phyloP scores from a whole-genome alignment of 64 coral and sea anemone species.

The Pachyseris speciosa region DNA sequence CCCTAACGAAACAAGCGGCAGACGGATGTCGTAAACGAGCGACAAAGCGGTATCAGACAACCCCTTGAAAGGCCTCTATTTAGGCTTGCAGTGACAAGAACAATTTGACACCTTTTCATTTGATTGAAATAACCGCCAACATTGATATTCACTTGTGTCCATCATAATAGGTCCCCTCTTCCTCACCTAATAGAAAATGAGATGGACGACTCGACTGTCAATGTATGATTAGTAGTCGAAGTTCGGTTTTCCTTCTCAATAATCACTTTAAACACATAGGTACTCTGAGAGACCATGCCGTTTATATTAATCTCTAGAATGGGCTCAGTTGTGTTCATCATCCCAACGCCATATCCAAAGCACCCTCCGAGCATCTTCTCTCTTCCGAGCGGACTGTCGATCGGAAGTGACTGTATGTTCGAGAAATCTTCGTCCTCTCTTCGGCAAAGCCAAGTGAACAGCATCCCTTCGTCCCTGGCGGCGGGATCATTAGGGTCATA shows the following conservation, averaged over 20 bases:
- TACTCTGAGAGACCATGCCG: slow-evolving; percentile 38
- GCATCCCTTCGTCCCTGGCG: slow-evolving; percentile 34
- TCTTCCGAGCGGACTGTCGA: slow-evolving; percentile 14
- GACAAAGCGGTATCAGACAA: no score
- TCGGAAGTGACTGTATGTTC: slow-evolving; percentile 53
- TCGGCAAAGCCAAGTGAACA: slow-evolving; percentile 84
- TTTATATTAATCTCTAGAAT: slow-evolving; percentile 25
- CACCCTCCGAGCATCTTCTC: slow-evolving; percentile 76
- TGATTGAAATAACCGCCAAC: no score
- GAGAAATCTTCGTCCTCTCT: slow-evolving; percentile 55
- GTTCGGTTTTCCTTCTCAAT: slow-evolving; percentile 55
- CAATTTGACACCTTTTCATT: no score
- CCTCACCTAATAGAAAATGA: slow-evolving; percentile 75
- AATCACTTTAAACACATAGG: slow-evolving; percentile 74
- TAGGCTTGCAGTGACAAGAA: no score
- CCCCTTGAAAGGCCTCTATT: no score
- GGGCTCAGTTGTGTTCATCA: slow-evolving; percentile 58
- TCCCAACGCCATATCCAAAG: slow-evolving; percentile 83
- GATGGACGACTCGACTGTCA: slow-evolving; percentile 76
- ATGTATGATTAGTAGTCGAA: slow-evolving; percentile 26
- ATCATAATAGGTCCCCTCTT: neutral
- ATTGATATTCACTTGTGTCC: neutral
- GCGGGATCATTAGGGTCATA: slow-evolving; percentile 67
- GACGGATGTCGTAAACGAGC: no score
- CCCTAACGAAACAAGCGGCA: no score